Conservation (phyloP, 53 echinoderm and acorn worm genomes). For the Patiria pectinifera region DNA sequence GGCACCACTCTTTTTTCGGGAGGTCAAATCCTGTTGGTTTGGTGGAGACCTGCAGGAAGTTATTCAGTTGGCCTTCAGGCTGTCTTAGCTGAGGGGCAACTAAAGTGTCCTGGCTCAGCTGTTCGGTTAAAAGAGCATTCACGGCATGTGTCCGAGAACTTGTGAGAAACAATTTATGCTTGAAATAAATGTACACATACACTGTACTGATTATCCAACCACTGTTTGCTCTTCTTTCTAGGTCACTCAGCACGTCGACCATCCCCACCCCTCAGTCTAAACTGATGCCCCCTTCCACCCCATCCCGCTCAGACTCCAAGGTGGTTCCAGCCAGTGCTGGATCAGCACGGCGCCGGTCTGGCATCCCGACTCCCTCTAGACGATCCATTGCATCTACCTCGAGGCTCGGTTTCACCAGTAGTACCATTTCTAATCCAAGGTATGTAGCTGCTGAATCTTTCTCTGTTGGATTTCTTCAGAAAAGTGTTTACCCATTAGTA, state of each 20-base stretch:
- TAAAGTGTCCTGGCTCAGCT: no score
- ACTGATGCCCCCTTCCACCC: slow-evolving; percentile 36
- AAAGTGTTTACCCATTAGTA: no score
- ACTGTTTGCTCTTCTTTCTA: not conserved
- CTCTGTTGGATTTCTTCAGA: no score
- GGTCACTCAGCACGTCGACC: slow-evolving; percentile 23
- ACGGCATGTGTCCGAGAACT: no score
- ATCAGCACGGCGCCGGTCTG: slow-evolving; percentile 56
- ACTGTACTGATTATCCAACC: not conserved
- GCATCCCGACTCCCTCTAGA: slow-evolving; percentile 59
- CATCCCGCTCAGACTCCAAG: slow-evolving; percentile 35
- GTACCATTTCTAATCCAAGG: slow-evolving; percentile 43
- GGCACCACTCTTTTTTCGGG: no score
- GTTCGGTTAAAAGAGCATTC: no score
- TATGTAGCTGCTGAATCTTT: not conserved
- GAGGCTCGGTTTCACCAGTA: slow-evolving; percentile 32
- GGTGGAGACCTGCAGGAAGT: no score
- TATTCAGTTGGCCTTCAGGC: no score
- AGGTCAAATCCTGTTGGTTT: no score
- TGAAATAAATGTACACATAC: no score
- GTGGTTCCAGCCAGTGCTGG: not conserved
- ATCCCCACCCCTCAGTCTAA: slow-evolving; percentile 33
- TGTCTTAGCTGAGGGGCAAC: no score
- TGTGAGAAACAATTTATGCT: no score
- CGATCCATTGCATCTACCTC: slow-evolving; percentile 31